Evolutionary conservation across 1,140 invertebrate species (phyloP), one percentile per base, ranked within the genome.

Genomic region (Parapsyche elsis): DNA sequence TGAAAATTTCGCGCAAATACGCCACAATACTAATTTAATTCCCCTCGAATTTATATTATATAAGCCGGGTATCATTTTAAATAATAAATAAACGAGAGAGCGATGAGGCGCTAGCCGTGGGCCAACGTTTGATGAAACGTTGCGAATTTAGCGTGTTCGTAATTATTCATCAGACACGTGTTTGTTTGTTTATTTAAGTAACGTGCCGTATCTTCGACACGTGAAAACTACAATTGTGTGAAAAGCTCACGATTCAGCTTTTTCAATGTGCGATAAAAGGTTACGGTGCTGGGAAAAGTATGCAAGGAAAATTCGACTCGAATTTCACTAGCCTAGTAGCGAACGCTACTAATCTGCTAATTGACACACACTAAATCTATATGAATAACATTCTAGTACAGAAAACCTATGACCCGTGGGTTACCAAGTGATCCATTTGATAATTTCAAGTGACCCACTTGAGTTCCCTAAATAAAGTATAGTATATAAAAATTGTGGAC

Each of bases 121-220:
- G 16, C 1, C 10, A 12, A 53, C 10, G 10, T 53, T 53, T 16
- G 49, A 53, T 16, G 49, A 53, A 53, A n/a, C 19, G 24, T 67
- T 67, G 10, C 59, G 21, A 67, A 24, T 26, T 67, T 19, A 14
- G 64, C 23, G 30, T 38, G 30, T 19, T 9, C 64, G 24, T 23
- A 67, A 67, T 67, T 67, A 67, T 67, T 67, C 64, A 67, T 12
- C 64, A 67, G 64, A 67, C 64, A 67, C 64, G 24, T 67, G 64
- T 67, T 67, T 67, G 64, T 23, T 67, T 67, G 64, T 23, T 26
- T 67, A 23, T 67, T 67, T 67, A 67, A 67, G 21, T 67, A 67
- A 67, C 64, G 64, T 67, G 64, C 64, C n/a, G 21, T 67, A 67
- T 67, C 64, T 9, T 30, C 23, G 10, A 1, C 19, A 19, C 9